A percentile compares a stretch with the other conserved stretches of the same genome.
Evolutionary conservation across 2,113 vertebrate species (phyloP).

Genomic region (Macrotus californicus): DNA sequence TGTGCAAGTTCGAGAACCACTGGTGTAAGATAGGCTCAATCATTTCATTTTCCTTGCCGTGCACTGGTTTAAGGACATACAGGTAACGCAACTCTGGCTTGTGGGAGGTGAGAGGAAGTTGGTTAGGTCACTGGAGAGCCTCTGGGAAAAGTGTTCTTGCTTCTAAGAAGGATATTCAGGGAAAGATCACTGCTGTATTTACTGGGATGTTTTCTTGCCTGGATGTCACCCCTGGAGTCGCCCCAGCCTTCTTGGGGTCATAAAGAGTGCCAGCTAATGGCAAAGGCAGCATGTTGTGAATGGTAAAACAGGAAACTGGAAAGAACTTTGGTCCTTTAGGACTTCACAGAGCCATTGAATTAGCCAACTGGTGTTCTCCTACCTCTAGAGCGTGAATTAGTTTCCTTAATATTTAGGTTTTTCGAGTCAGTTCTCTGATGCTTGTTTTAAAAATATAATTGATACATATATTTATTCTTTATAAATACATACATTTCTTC

Average conservation of each 20-base stretch:
- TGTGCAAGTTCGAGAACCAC: neutral
- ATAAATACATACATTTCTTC: neutral
- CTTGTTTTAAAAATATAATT: neutral
- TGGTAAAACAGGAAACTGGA: neutral
- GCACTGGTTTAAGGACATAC: neutral
- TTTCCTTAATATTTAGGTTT: neutral
- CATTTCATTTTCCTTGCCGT: neutral
- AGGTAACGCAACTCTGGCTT: neutral
- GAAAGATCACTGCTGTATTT: neutral
- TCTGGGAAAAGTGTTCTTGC: neutral
- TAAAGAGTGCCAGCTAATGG: neutral
- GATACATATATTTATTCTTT: neutral
- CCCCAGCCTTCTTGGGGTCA: neutral
- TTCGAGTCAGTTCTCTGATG: neutral
- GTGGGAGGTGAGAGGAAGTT: neutral
- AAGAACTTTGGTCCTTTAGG: neutral
- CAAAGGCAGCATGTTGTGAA: neutral
- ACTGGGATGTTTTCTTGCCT: neutral
- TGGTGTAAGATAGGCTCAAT: neutral
- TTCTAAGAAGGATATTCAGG: neutral
- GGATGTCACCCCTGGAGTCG: neutral
- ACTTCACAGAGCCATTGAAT: neutral
- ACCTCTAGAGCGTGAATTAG: neutral
- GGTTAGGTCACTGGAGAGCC: neutral
- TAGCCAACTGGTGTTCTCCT: neutral